Percentiles rank a stretch among this genome's conserved stretches.
Evolutionary conservation across 2,113 vertebrate genomes (phyloP).

Genomic region (Rhabdomys dilectus): DNA sequence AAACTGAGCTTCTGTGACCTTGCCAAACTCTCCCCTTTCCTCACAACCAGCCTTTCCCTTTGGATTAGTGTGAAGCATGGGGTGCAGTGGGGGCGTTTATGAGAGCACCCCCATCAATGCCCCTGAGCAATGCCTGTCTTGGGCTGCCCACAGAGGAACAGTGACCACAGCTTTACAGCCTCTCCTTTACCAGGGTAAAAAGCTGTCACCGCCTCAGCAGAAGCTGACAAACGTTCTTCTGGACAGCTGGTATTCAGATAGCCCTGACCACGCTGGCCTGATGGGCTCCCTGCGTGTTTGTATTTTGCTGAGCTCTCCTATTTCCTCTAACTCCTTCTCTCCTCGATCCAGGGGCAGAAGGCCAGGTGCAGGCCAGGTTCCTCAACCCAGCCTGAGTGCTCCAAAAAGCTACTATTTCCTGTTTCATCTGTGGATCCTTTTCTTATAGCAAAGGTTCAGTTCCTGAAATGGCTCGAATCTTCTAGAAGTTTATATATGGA

Average conservation of each 20-base stretch:
- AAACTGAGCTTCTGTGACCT: neutral
- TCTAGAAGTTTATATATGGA: neutral
- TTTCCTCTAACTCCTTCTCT: neutral
- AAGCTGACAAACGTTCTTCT: neutral
- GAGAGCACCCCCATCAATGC: neutral
- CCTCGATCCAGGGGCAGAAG: neutral
- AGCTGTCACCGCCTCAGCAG: neutral
- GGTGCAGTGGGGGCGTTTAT: neutral
- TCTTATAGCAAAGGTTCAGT: neutral
- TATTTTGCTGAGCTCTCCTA: neutral
- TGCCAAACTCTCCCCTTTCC: neutral
- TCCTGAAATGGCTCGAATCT: slow-evolving; percentile 27
- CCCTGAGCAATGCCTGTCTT: neutral
- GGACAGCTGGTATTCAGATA: neutral
- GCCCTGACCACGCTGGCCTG: neutral
- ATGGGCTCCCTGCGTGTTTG: neutral
- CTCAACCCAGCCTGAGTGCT: neutral
- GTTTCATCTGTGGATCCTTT: neutral
- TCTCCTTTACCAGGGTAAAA: neutral
- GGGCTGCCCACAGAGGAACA: neutral
- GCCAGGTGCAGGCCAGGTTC: neutral
- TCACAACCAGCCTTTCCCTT: neutral
- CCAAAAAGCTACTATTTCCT: neutral
- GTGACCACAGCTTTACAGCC: neutral
- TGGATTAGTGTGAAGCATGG: neutral